Conservation (phyloP, 2,888 invertebrate genomes). For the Stictocephala bisonia region DNA sequence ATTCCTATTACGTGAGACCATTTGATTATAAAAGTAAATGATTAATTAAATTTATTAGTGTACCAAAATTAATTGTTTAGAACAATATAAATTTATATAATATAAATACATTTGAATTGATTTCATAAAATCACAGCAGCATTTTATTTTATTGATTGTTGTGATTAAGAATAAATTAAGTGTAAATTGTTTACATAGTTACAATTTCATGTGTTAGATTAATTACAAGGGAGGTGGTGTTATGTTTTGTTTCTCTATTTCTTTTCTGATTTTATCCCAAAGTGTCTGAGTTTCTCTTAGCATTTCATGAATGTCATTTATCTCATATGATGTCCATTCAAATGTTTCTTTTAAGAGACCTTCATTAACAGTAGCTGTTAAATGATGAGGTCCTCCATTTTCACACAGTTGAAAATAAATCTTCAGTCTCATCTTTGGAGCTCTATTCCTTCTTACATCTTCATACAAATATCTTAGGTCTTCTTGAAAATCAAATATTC, state of each 20-base stretch:
- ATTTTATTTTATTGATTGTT: too few species aligned
- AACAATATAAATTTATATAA: too few species aligned
- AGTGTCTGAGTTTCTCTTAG: slow-evolving; percentile 8
- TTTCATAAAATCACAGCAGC: too few species aligned
- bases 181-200: too few species aligned
- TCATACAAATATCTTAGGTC: slow-evolving; percentile 21
- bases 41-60: too few species aligned
- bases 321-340: slow-evolving; percentile 19
- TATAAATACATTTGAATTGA: too few species aligned
- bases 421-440: slow-evolving; percentile 22
- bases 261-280: slow-evolving; percentile 22
- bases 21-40: too few species aligned
- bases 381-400: slow-evolving; percentile 22
- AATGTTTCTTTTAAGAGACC: slow-evolving; percentile 6
- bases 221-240: neutral
- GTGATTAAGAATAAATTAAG: too few species aligned
- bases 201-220: too few species aligned
- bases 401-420: slow-evolving; percentile 15
- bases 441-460: slow-evolving; percentile 17
- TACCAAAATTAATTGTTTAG: too few species aligned
- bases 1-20: too few species aligned
- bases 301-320: slow-evolving; percentile 28
- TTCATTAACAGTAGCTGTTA: neutral
- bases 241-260: slow-evolving; percentile 21
- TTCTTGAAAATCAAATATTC: slow-evolving; percentile 14